These are phyloP conservation scores for Porites evermanni DNA, from an alignment of 92 coral and sea anemone genomes.

Conservation along the genomic window DNA sequence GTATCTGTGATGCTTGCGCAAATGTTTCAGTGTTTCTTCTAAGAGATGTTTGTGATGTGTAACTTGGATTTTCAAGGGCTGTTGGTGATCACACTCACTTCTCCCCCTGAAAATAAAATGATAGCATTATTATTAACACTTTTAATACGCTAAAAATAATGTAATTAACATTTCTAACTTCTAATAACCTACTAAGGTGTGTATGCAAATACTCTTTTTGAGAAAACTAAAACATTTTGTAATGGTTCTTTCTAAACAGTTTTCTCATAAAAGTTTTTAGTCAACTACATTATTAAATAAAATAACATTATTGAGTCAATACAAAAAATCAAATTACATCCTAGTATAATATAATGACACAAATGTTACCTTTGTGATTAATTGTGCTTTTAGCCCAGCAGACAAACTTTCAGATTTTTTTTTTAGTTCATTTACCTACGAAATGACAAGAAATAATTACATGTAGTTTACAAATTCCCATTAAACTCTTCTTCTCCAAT, in stretches of 20 bases:
- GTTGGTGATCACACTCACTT: no score
- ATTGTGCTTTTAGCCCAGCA: conserved; percentile 17
- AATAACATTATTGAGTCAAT: background rate
- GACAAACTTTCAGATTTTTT: conserved; percentile 6
- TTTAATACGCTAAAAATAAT: background rate
- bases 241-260: background rate
- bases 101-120: no score
- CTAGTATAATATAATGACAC: background rate
- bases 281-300: conserved; percentile 1
- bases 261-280: background rate
- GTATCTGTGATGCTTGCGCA: conserved; percentile 27
- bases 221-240: background rate
- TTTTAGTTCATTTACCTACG: conserved; percentile 12
- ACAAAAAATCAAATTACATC: conserved; percentile 2
- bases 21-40: conserved; percentile 44
- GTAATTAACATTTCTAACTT: background rate
- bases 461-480: conserved; percentile 1
- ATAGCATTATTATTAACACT: no score
- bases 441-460: conserved; percentile 1
- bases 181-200: background rate
- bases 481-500: background rate
- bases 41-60: conserved; percentile 1
- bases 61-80: no score
- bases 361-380: conserved; percentile 9
- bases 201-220: background rate